Evolutionary conservation across 2,797 vertebrate genomes (phyloP).

Genomic region (Sciurus carolinensis): DNA sequence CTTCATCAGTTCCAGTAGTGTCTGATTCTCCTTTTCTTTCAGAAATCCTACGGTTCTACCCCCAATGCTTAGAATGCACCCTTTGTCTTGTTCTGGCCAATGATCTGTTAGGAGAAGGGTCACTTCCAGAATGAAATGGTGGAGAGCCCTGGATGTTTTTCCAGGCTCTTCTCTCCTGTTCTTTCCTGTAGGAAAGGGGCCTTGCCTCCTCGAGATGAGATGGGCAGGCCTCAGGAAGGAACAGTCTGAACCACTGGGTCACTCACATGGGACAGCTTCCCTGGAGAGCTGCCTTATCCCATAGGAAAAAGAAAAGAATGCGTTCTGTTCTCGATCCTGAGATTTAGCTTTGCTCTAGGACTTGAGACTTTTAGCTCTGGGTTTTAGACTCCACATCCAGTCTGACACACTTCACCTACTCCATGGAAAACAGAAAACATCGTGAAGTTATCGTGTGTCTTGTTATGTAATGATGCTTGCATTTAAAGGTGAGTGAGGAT

Average conservation of each 20-base stretch:
- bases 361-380: neutral
- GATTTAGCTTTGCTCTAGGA: constrained; percentile 1
- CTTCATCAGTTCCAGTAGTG: neutral
- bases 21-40: neutral
- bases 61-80: neutral
- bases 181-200: neutral
- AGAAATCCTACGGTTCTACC: neutral
- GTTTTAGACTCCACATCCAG: neutral
- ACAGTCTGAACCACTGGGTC: neutral
- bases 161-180: neutral
- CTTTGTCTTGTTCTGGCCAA: neutral
- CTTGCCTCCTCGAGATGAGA: neutral
- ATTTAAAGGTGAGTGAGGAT: neutral
- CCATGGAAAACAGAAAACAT: neutral
- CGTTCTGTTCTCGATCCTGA: neutral
- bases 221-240: neutral
- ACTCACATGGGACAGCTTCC: neutral
- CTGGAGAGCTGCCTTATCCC: neutral
- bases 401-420: neutral
- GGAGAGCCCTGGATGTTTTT: neutral
- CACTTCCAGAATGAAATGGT: neutral
- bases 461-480: neutral
- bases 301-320: neutral
- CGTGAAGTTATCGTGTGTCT: neutral
- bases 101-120: neutral